Evolutionary conservation across 2,797 vertebrate genomes (phyloP), one percentile per base, ranked within the genome.

Genomic region (Syndactyla subalaris): DNA sequence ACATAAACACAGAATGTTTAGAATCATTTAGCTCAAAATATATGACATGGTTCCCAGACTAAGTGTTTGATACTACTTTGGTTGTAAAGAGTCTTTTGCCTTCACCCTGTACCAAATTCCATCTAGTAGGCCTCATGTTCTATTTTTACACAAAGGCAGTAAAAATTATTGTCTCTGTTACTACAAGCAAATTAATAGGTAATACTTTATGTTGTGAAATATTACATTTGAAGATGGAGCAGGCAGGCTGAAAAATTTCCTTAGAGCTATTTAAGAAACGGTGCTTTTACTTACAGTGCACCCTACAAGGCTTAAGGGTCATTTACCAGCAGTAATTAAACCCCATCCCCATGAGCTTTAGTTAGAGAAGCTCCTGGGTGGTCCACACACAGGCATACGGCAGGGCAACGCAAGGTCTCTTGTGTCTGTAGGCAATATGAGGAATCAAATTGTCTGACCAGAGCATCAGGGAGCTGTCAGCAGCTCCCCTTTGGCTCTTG

Each of bases 1-100:
- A 95, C 67, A 95, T 79, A 85, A 92, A 85, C 92, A 88, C 27
- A 94, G 55, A 95, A 88, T 77, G 74, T 76, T 95, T 90, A 85
- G 71, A 90, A 84, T 48, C 22, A 36, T 86, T 94, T 80, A 84
- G 66, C 78, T 79, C 43, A 88, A 88, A 88, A 93, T 77, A 61
- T 23, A 66, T 2, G 7, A 73, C 62, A 65, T 26, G 34, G 52
- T 48, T 95, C 39, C 6, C 1, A 26, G 82, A 94, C 43, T 12
- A 61, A 79, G 57, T 30, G 30, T 57, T 68, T 74, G 68, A 68
- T 52, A 36, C 26, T 41, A 22, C 41, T 78, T 83, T 36, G 59
- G 67, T 72, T 84, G 52, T 59, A n/a, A 52, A 34, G 43, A 57
- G 46, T 32, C 66, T 78, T 79, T 76, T 39, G n/a, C 55, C 18